These are phyloP conservation scores for Andrena chrysosceles DNA, from an alignment of 2,888 invertebrate genomes.

Conservation along the genomic window DNA sequence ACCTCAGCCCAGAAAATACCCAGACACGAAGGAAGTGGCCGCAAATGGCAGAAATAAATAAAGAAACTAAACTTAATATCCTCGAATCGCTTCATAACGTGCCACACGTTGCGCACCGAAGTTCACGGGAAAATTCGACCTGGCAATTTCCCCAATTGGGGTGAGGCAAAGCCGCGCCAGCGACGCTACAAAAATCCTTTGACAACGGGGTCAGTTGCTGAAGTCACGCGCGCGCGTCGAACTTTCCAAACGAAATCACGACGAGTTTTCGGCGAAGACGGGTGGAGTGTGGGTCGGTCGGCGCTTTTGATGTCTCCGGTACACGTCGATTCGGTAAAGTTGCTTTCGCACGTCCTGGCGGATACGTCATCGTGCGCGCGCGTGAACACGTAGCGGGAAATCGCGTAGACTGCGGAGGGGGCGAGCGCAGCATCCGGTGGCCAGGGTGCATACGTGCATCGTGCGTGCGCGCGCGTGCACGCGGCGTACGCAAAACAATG, in stretches of 20 bases:
- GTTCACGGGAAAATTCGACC: background rate
- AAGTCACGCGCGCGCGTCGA: slow-evolving; percentile 31
- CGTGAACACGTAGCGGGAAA: slow-evolving; percentile 83
- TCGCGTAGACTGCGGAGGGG: slow-evolving; percentile 81
- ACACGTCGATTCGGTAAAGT: slow-evolving; percentile 57
- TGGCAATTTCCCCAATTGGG: background rate
- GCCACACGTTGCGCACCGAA: background rate
- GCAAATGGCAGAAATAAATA: background rate
- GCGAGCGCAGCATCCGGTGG: slow-evolving; percentile 81
- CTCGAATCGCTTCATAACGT: background rate
- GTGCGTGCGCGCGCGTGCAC: slow-evolving; percentile 58
- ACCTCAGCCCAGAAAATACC: no score
- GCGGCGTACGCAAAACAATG: slow-evolving; percentile 80
- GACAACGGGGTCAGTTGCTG: background rate
- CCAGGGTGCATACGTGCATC: slow-evolving; percentile 62
- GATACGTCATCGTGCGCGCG: slow-evolving; percentile 62
- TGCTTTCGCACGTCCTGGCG: slow-evolving; percentile 57
- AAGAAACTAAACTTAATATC: background rate
- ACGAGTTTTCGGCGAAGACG: slow-evolving; percentile 44
- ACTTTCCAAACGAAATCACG: slow-evolving; percentile 28
- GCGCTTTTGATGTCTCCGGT: slow-evolving; percentile 62
- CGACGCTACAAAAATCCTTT: slow-evolving; percentile 5
- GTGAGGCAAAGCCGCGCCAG: background rate
- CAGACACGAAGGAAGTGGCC: no score
- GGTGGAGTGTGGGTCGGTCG: slow-evolving; percentile 30